phyloP scores from a whole-genome alignment of 2,113 vertebrate genomes.

The Syrmaticus mikado region DNA sequence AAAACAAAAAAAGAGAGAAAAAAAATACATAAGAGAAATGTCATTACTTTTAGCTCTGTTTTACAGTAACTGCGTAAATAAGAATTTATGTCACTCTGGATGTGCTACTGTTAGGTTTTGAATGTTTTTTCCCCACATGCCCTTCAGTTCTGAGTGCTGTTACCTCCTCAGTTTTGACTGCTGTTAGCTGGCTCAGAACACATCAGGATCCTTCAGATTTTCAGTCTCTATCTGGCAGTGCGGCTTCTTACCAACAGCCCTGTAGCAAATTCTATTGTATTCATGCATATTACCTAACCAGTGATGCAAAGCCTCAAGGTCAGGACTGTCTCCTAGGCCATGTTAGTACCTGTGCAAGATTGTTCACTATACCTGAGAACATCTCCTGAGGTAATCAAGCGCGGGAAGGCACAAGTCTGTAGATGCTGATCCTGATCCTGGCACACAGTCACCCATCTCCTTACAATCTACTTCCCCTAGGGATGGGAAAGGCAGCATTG shows the following conservation, averaged over 20 bases:
- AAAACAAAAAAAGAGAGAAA: neutral
- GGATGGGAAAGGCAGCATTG: neutral
- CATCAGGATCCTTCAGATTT: neutral
- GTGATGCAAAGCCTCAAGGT: neutral
- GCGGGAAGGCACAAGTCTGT: slow-evolving; percentile 96
- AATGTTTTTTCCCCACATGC: neutral
- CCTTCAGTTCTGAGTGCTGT: neutral
- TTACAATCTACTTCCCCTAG: slow-evolving; percentile 93
- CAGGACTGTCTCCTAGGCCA: neutral
- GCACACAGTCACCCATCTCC: slow-evolving; percentile 90
- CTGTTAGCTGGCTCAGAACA: neutral
- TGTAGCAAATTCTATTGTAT: neutral
- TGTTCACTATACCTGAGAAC: slow-evolving; percentile 88
- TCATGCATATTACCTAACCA: neutral
- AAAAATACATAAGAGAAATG: neutral
- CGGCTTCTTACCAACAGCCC: neutral
- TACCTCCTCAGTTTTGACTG: neutral
- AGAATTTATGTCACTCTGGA: neutral
- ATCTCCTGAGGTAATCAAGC: slow-evolving; percentile 93
- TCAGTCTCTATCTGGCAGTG: neutral
- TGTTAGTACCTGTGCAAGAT: neutral
- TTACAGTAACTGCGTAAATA: neutral
- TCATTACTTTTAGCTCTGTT: neutral
- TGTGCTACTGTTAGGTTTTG: neutral
- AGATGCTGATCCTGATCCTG: slow-evolving; percentile 82